Evolutionary conservation across 1,140 invertebrate species (phyloP).

Genomic region (Oppia nitens): DNA sequence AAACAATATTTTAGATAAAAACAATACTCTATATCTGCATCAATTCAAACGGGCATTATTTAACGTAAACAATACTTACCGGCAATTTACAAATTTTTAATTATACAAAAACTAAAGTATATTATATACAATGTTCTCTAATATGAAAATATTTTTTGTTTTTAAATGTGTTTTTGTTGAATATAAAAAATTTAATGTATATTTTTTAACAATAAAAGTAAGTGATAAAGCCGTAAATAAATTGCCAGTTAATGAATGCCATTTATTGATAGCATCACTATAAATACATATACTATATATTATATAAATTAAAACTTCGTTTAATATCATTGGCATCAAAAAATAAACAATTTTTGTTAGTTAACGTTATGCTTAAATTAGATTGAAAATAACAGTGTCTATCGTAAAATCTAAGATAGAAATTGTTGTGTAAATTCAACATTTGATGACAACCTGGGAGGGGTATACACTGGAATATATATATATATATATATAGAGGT

Average conservation of each 20-base stretch:
- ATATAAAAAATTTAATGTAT: constrained; percentile 1
- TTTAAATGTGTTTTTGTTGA: neutral
- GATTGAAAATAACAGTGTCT: constrained; percentile 2
- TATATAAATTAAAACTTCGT: constrained; percentile 96
- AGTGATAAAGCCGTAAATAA: constrained; percentile 81
- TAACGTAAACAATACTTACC: neutral
- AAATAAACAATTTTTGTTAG: neutral
- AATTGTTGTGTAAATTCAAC: too few relatives aligned
- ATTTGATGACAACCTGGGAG: too few relatives aligned
- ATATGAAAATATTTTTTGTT: constrained; percentile 4
- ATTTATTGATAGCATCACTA: constrained; percentile 45
- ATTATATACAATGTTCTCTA: constrained; percentile 12
- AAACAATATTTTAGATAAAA: neutral
- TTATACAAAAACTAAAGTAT: constrained; percentile 3
- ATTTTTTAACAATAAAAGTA: constrained; percentile 43
- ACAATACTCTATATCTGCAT: constrained; percentile 7
- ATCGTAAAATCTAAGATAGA: constrained; percentile 3
- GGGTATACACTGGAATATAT: too few relatives aligned
- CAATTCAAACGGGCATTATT: constrained; percentile 10
- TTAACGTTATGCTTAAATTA: neutral
- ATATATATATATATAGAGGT: too few relatives aligned
- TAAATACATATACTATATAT: constrained; percentile 97
- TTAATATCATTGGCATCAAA: constrained; percentile 45
- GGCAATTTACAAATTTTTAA: constrained; percentile 2
- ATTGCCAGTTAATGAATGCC: constrained; percentile 89